Base-by-base conservation (phyloP, 1,140 invertebrate genomes). In the Geopemphigus sp. region DNA sequence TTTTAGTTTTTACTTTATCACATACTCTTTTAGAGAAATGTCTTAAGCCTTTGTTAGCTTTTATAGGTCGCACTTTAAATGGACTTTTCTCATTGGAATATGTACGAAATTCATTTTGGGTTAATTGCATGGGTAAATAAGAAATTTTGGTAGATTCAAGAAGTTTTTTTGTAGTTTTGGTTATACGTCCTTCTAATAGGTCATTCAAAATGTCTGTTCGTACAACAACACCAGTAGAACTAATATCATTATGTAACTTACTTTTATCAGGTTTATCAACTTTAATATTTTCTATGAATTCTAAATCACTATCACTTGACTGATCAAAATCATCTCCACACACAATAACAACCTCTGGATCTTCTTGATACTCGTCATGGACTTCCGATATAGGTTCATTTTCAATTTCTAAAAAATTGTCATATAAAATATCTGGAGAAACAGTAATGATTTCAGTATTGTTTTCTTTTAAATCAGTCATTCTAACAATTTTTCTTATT, bases 21-120 rank as follows among this genome's bases (percentile, higher is more conserved):
- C 98, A 99, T 0, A 99, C 98, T 91, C 98, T 99, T 94, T 98
- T 98, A 14, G 96, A 98, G 87, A 99, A 99, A 88, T 99, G 97
- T 81, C 98, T 89, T 82, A 99, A 88, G 53, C 98, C 98, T 88
- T 99, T 98, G 3, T 95, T 95, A 61, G 95, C 94, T 87, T 98
- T 98, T 84, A 78, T 63, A 50, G 74, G 74, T 1, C 74, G n/a
- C 5, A 78, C 39, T 78, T 78, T 78, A 63, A 29, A 78, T 50
- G 74, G 74, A 12, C 74, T 78, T 63, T 78, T 78, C 1, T 78
- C 57, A 29, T 63, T 63, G 11, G 57, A 29, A 45, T 78, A 63
- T 19, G 57, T 63, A 29, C 57, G 74, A 61, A 78, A 78, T 61
- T 78, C 74, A 63, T 59, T 78, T n/a, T 61, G 24, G 63, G 56